phyloP scores from a whole-genome alignment of 2,888 invertebrate genomes.

The Caenorhabditis parvicauda region DNA sequence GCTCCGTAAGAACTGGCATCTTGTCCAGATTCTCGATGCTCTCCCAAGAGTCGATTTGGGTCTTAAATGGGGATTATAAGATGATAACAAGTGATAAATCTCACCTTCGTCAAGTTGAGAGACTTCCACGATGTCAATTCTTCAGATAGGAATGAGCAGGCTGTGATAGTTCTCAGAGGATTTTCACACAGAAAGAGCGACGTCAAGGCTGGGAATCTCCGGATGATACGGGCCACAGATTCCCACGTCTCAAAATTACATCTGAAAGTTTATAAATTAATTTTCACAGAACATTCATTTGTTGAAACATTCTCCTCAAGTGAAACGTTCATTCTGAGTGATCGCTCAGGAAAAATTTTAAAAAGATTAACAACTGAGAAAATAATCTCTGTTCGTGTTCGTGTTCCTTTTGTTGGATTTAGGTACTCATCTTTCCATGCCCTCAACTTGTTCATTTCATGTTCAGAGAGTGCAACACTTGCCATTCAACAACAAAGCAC shows the following conservation, averaged over 20 bases:
- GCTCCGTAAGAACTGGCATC: slow-evolving; percentile 80
- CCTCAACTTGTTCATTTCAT: too few relatives aligned
- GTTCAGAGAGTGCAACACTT: too few relatives aligned
- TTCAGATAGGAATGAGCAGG: slow-evolving; percentile 23
- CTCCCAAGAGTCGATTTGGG: slow-evolving; percentile 35
- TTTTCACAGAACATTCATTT: too few relatives aligned
- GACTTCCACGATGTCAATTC: slow-evolving; percentile 23
- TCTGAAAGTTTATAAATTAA: slow-evolving; percentile 24
- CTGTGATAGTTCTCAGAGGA: slow-evolving; percentile 43
- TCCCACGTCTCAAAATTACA: slow-evolving; percentile 39
- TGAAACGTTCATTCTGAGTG: too few relatives aligned
- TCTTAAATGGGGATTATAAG: slow-evolving; percentile 24
- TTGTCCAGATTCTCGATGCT: slow-evolving; percentile 81
- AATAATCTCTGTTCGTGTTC: too few relatives aligned
- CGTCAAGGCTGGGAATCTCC: slow-evolving; percentile 38
- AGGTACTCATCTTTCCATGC: too few relatives aligned
- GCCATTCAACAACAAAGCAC: too few relatives aligned
- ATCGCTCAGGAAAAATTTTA: too few relatives aligned
- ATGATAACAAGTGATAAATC: neutral
- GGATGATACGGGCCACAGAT: slow-evolving; percentile 33
- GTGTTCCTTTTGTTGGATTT: too few relatives aligned
- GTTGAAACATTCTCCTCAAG: too few relatives aligned
- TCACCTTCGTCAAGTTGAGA: slow-evolving; percentile 35
- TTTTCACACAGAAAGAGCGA: slow-evolving; percentile 71
- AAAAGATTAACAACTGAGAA: too few relatives aligned